Percentiles rank a stretch among this genome's conserved stretches.
Evolutionary conservation across 2,113 vertebrate genomes (phyloP).

Genomic region (Coptodon rendalli): DNA sequence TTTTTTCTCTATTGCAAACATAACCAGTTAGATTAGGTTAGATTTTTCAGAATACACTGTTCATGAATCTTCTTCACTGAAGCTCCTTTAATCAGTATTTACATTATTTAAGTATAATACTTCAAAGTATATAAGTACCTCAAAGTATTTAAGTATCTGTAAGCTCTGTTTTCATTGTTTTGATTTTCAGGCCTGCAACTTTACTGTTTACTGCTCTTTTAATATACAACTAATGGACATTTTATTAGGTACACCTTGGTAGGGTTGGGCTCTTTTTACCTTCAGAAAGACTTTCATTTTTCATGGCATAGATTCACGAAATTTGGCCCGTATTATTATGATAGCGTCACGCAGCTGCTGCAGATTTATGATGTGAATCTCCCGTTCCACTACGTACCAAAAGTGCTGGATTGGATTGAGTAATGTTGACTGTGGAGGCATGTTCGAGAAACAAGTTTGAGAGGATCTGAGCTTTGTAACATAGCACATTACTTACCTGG

Average conservation of each 20-base stretch:
- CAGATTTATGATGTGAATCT: neutral
- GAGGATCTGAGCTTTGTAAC: neutral
- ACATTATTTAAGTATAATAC: neutral
- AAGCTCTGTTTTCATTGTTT: neutral
- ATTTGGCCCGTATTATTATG: rapidly evolving
- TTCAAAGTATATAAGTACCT: neutral
- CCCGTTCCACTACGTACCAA: neutral
- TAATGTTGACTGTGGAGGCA: neutral
- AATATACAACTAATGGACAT: neutral
- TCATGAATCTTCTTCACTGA: neutral
- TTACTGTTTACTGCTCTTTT: neutral
- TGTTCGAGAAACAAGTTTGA: neutral
- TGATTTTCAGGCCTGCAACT: neutral
- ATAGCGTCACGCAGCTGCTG: neutral
- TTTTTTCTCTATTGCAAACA: neutral
- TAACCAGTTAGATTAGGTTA: neutral
- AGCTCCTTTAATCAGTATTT: neutral
- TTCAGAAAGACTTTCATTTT: neutral
- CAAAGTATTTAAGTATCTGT: neutral
- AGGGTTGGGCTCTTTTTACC: neutral
- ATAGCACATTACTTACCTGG: neutral
- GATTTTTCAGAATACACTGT: neutral
- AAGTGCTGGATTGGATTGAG: neutral
- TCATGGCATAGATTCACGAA: neutral
- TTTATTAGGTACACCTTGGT: neutral